These are phyloP conservation scores for Drosophila quinaria DNA, from an alignment of 2,888 invertebrate genomes.

Conservation along the genomic window DNA sequence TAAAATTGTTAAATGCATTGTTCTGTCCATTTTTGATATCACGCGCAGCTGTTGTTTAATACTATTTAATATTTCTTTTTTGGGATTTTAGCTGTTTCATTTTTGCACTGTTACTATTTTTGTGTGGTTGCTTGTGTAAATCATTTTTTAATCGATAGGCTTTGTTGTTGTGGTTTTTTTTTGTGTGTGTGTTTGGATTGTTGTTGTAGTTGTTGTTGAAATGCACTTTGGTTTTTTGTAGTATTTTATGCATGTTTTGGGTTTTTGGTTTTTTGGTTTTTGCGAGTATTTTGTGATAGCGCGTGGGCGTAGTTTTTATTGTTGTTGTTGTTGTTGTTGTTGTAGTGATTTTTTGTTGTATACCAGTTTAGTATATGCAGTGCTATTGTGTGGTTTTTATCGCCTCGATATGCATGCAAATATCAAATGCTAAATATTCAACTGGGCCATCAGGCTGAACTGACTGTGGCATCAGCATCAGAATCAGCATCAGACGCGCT, in stretches of 20 bases:
- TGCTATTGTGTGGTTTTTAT: conserved; percentile 58
- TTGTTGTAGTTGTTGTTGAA: conserved; percentile 36
- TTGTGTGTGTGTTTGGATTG: conserved; percentile 18
- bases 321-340: conserved; percentile 12
- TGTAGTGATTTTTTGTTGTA: conserved; percentile 28
- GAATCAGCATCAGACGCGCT: conserved; percentile 77
- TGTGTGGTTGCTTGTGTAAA: conserved; percentile 20
- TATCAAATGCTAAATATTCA: conserved; percentile 65
- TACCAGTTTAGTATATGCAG: conserved; percentile 56
- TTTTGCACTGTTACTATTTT: conserved; percentile 36
- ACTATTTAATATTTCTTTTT: conserved; percentile 5
- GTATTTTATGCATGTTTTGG: conserved; percentile 48
- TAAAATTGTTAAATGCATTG: conserved; percentile 19
- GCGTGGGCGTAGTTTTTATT: conserved; percentile 44
- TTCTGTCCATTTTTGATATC: conserved; percentile 20
- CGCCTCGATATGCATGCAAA: conserved; percentile 73
- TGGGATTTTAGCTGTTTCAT: not conserved
- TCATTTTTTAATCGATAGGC: conserved; percentile 16
- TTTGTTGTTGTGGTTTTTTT: conserved; percentile 22
- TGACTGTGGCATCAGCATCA: conserved; percentile 51
- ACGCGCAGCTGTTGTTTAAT: conserved; percentile 22
- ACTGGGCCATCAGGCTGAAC: conserved; percentile 62
- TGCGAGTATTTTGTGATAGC: conserved; percentile 32
- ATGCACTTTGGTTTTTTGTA: conserved; percentile 47
- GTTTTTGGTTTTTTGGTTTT: conserved; percentile 28